Conservation (phyloP, 1,140 invertebrate genomes). For the Stegodyphus mimosarum region DNA sequence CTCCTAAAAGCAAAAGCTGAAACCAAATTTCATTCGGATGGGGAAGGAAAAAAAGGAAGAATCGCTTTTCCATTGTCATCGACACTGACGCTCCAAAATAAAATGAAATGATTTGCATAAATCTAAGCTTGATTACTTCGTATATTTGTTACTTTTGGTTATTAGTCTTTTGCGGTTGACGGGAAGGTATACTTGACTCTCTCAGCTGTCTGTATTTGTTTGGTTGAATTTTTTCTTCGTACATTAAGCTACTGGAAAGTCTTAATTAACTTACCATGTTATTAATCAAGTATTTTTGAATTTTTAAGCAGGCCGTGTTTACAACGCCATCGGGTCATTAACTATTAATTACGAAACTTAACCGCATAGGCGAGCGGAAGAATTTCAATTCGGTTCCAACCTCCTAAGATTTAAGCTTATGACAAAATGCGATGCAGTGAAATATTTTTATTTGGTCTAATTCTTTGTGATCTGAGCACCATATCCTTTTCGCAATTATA, state of each 20-base stretch:
- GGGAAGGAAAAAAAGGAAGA: background rate
- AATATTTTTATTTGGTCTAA: too few relatives aligned
- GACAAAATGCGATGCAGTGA: too few relatives aligned
- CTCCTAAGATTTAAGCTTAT: background rate
- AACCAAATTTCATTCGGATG: background rate
- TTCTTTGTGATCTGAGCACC: too few relatives aligned
- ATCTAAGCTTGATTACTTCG: slow-evolving; percentile 48
- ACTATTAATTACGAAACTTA: slow-evolving; percentile 53
- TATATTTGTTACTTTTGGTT: slow-evolving; percentile 45
- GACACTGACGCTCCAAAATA: slow-evolving; percentile 24
- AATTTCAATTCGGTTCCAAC: background rate
- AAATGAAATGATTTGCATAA: slow-evolving; percentile 58
- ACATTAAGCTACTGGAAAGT: slow-evolving; percentile 41
- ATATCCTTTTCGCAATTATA: too few relatives aligned
- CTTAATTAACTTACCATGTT: slow-evolving; percentile 60
- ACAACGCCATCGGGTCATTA: slow-evolving; percentile 50
- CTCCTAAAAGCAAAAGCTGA: background rate
- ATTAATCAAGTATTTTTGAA: slow-evolving; percentile 61
- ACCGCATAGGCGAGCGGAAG: slow-evolving; percentile 7
- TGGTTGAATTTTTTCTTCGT: slow-evolving; percentile 15
- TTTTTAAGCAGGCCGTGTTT: slow-evolving; percentile 58
- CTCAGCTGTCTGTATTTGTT: background rate
- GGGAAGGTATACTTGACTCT: background rate
- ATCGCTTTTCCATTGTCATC: slow-evolving; percentile 25
- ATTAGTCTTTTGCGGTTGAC: slow-evolving; percentile 39